These are phyloP conservation scores for Phoenicopterus ruber DNA, from an alignment of 2,113 vertebrate species.

Conservation along the genomic window DNA sequence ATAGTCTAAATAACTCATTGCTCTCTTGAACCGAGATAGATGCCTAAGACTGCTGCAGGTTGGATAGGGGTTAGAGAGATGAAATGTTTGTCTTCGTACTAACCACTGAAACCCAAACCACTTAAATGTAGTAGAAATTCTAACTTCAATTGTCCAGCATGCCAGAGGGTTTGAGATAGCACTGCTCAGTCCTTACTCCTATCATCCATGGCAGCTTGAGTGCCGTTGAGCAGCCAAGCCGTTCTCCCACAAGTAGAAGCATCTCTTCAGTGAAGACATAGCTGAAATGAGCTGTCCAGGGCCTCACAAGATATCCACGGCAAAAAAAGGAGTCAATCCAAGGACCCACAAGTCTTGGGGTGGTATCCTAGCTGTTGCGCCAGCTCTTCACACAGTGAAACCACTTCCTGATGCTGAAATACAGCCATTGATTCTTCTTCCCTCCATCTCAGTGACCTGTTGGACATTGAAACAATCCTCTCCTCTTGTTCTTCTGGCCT, in stretches of 20 bases:
- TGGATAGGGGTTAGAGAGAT: neutral
- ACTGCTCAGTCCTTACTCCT: neutral
- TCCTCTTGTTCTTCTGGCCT: neutral
- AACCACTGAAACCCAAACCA: neutral
- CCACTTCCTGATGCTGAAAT: neutral
- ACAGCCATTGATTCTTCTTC: neutral
- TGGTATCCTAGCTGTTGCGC: neutral
- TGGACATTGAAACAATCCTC: neutral
- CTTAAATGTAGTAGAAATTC: neutral
- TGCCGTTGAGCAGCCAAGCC: neutral
- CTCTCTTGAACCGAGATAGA: neutral
- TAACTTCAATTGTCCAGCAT: neutral
- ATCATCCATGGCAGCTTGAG: neutral
- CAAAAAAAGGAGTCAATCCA: neutral
- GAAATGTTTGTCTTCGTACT: neutral
- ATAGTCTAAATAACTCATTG: neutral
- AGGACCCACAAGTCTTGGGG: neutral
- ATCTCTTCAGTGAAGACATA: neutral
- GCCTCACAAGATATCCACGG: neutral
- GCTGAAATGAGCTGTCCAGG: neutral
- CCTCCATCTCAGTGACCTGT: neutral
- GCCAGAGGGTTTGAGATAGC: neutral
- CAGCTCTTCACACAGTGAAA: neutral
- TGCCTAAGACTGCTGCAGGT: neutral
- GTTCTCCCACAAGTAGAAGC: neutral